Percentiles rank a stretch among this genome's conserved stretches.
Conservation (phyloP, 2,888 invertebrate species). For the Hypomecis punctinalis region DNA sequence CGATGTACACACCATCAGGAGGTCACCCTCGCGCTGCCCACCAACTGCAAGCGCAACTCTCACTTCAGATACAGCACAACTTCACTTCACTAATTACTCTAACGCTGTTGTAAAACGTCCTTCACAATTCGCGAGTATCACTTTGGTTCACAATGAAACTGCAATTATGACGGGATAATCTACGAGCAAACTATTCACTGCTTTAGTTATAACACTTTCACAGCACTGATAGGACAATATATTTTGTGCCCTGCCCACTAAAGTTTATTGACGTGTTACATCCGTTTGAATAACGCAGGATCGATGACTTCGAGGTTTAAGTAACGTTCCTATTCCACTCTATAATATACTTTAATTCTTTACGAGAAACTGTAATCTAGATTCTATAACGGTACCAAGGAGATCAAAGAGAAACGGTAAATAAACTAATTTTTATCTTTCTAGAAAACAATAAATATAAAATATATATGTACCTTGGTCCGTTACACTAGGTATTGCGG, state of each 20-base stretch:
- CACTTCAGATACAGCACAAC: slow-evolving; percentile 51
- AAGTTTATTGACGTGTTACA: slow-evolving; percentile 84
- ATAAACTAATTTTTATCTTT: slow-evolving; percentile 75
- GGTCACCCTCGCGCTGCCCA: slow-evolving; percentile 81
- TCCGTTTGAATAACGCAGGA: slow-evolving; percentile 76
- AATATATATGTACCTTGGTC: slow-evolving; percentile 90
- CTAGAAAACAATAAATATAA: slow-evolving; percentile 67
- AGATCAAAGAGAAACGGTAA: slow-evolving; percentile 74
- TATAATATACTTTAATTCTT: slow-evolving; percentile 38
- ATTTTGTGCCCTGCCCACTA: slow-evolving; percentile 77
- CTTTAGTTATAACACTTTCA: slow-evolving; percentile 69
- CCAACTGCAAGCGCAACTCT: slow-evolving; percentile 76
- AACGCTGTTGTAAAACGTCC: slow-evolving; percentile 45
- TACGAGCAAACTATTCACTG: slow-evolving; percentile 25
- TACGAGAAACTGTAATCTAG: slow-evolving; percentile 52
- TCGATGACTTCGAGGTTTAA: slow-evolving; percentile 70
- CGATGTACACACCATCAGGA: slow-evolving; percentile 95
- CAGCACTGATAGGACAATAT: slow-evolving; percentile 65
- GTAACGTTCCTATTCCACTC: slow-evolving; percentile 38
- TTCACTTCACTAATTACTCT: slow-evolving; percentile 51
- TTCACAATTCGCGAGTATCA: slow-evolving; percentile 49
- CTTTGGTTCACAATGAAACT: slow-evolving; percentile 33
- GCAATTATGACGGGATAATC: slow-evolving; percentile 26
- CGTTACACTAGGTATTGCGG: slow-evolving; percentile 89
- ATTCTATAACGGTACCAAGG: slow-evolving; percentile 72